Percentiles rank a stretch among this genome's conserved stretches.
phyloP scores from a whole-genome alignment of 2,888 invertebrate genomes.

The Laothoe populi region DNA sequence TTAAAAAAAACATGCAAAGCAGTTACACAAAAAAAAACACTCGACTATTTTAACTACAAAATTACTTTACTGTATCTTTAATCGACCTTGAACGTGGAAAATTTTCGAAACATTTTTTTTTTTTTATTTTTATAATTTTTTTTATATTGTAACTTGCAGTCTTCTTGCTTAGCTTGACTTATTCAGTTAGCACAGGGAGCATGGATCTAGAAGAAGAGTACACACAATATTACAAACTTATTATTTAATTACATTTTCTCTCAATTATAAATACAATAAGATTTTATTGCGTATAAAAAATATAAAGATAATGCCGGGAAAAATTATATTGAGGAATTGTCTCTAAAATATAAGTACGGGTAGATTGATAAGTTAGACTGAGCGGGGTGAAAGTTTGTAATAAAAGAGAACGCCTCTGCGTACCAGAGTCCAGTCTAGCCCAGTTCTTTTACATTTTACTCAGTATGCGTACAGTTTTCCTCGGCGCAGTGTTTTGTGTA shows the following conservation, averaged over 20 bases:
- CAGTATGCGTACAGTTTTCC: too few species aligned
- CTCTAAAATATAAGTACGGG: too few species aligned
- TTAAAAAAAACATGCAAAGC: slow-evolving; percentile 42
- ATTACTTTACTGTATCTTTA: slow-evolving; percentile 51
- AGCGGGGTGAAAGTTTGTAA: too few species aligned
- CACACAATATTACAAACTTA: background rate
- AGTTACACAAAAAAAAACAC: slow-evolving; percentile 33
- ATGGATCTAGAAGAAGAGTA: slow-evolving; percentile 86
- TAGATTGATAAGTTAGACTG: too few species aligned
- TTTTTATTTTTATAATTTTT: slow-evolving; percentile 48
- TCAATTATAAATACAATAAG: background rate
- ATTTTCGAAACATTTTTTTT: slow-evolving; percentile 60
- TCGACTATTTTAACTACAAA: slow-evolving; percentile 56
- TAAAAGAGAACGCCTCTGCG: too few species aligned
- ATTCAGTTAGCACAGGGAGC: slow-evolving; percentile 93
- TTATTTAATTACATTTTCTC: background rate
- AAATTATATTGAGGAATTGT: background rate
- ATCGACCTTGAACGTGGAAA: slow-evolving; percentile 70
- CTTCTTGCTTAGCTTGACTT: slow-evolving; percentile 82
- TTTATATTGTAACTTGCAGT: slow-evolving; percentile 72
- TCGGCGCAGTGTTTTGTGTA: too few species aligned
- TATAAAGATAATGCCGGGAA: too few species aligned
- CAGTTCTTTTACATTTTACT: too few species aligned
- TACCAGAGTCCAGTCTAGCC: too few species aligned
- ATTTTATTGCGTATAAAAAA: slow-evolving; percentile 5